Base-by-base conservation (phyloP, 2,888 invertebrate species). In the Drosophila pseudotalamancana region DNA sequence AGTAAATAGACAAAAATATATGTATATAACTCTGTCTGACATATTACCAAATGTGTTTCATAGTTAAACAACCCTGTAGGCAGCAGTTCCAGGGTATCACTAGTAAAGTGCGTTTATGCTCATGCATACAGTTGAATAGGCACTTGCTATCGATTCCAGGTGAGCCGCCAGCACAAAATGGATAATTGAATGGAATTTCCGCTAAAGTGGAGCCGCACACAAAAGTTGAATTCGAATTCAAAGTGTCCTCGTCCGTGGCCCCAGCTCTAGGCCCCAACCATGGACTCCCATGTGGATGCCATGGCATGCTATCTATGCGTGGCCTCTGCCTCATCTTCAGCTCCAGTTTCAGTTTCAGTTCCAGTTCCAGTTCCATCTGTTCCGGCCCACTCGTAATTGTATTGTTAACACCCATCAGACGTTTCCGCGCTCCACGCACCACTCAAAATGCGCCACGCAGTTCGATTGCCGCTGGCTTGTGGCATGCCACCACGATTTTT, bases 161-260 rank as follows among this genome's bases (percentile, higher is more conserved):
- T 25, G 35, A 43, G 25, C 34, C 6, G 6, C 40, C 21, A 29
- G 6, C 25, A 21, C 43, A 35, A 48, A 21, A 42, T 51, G 43
- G 39, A 64, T 78, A 72, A 82, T 82, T 75, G 76, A 75, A 78
- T 70, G 56, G 61, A 76, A 63, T 64, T 80, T 61, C 61, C 37
- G 59, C 65, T 42, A 46, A 77, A 50, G 39, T 62, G 45, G 46
- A 34, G 34, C 57, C n/a, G 43, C 43, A 49, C 51, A 46, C 37
- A 32, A 56, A 71, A 67, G 63, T 71, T 77, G 34, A 59, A 57
- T 32, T 49, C 12, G 14, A n/a, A n/a, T 25, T 39, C n/a, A n/a
- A n/a, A n/a, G 35, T 51, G 39, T 19, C 39, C 43, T 45, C 39
- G 50, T 34, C 57, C 18, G 9, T 48, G 45, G 50, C 25, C 19